Percentiles rank a stretch among this genome's conserved stretches.
These are phyloP conservation scores for Psettodes erumei DNA, from an alignment of 2,113 vertebrate species.

Conservation along the genomic window DNA sequence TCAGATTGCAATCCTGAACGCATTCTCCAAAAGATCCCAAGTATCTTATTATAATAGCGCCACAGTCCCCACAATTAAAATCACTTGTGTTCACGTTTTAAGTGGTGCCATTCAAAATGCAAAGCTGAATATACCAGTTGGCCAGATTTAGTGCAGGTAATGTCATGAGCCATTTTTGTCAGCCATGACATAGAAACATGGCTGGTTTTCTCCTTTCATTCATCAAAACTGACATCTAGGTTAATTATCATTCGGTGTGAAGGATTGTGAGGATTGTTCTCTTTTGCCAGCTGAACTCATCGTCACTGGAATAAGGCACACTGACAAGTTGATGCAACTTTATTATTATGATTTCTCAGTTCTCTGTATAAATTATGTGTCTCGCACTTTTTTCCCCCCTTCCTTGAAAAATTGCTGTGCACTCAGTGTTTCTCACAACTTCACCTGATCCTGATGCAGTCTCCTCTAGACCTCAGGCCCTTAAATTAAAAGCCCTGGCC, in stretches of 20 bases:
- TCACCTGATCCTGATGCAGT: not conserved
- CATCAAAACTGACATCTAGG: not conserved
- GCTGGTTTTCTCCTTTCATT: not conserved
- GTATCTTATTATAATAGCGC: not conserved
- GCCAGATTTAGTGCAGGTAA: not conserved
- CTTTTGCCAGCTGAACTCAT: slow-evolving; percentile 3
- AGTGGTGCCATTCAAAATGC: not conserved
- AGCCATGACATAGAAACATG: not conserved
- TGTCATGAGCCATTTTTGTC: not conserved
- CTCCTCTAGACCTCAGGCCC: not conserved
- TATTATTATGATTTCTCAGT: slow-evolving; percentile 20
- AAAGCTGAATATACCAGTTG: not conserved
- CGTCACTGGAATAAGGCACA: not conserved
- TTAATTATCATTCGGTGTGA: not conserved
- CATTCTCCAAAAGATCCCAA: slow-evolving; percentile 2
- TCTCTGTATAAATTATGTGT: slow-evolving; percentile 9
- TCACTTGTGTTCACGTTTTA: not conserved
- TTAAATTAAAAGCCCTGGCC: slow-evolving; percentile 3
- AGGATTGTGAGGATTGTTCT: too few relatives aligned
- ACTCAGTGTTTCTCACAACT: not conserved
- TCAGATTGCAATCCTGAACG: not conserved
- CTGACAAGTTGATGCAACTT: slow-evolving; percentile 38
- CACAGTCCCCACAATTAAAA: not conserved
- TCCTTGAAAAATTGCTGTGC: slow-evolving; percentile 2
- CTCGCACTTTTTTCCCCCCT: slow-evolving; percentile 2